phyloP scores from a whole-genome alignment of 2,797 vertebrate species.

The Sebastes elongatus region DNA sequence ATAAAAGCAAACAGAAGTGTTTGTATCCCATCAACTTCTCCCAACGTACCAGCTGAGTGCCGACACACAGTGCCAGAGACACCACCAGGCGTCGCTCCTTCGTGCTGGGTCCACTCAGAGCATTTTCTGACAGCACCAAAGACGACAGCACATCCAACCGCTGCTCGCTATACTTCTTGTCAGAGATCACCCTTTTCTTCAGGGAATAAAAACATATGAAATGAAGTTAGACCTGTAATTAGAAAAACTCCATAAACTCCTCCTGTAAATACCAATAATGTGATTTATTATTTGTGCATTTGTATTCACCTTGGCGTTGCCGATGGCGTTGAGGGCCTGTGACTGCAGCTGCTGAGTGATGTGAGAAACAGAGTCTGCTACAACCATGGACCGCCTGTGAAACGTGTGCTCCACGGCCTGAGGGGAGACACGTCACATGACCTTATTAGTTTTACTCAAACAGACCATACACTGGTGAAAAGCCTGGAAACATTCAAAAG shows the following conservation, averaged over 20 bases:
- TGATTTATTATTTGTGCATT: background rate
- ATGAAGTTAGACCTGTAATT: background rate
- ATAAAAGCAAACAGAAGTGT: background rate
- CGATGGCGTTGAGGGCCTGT: slow-evolving; percentile 91
- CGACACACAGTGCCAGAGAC: slow-evolving; percentile 93
- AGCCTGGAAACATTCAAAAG: background rate
- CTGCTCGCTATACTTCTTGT: slow-evolving; percentile 99
- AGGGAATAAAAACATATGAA: slow-evolving; percentile 31
- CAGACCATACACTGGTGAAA: background rate
- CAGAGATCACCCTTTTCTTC: slow-evolving; percentile 98
- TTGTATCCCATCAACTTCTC: background rate
- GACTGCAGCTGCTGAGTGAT: slow-evolving; percentile 95
- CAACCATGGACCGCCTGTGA: slow-evolving; percentile 93
- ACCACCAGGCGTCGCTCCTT: slow-evolving; percentile 93
- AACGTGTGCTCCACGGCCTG: slow-evolving; percentile 96
- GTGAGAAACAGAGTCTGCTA: slow-evolving; percentile 96
- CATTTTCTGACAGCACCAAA: slow-evolving; percentile 94
- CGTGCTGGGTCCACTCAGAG: slow-evolving; percentile 93
- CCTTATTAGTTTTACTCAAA: background rate
- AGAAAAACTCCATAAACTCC: background rate
- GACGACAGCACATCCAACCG: slow-evolving; percentile 96
- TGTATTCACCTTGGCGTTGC: slow-evolving; percentile 88
- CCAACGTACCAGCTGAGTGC: slow-evolving; percentile 92
- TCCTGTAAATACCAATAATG: background rate
- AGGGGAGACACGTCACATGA: slow-evolving; percentile 1